phyloP scores from a whole-genome alignment of 92 coral and sea anemone species.

The Phymanthus crucifer region DNA sequence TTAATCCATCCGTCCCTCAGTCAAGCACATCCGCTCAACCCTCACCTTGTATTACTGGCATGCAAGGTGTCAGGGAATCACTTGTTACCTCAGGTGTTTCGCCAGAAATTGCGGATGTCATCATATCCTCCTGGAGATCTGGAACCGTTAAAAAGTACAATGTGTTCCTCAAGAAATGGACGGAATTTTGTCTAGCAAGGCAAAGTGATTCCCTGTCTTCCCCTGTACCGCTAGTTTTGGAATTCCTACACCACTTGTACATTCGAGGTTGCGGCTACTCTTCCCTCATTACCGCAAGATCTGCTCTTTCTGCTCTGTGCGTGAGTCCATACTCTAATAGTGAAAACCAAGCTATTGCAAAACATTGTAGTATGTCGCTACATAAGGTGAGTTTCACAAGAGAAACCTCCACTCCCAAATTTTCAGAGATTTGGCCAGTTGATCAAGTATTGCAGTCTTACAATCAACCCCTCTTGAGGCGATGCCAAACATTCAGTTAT shows the following conservation, averaged over 20 bases:
- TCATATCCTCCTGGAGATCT: conserved; percentile 57
- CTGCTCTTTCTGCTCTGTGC: conserved; percentile 32
- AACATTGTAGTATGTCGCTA: no score
- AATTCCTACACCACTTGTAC: conserved; percentile 40
- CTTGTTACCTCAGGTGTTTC: conserved; percentile 29
- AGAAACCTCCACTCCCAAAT: conserved; percentile 41
- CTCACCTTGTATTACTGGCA: conserved; percentile 8
- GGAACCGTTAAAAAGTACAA: conserved; percentile 58
- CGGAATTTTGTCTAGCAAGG: conserved; percentile 49
- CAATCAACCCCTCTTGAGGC: conserved; percentile 26
- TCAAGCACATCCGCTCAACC: no score
- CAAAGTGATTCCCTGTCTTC: conserved; percentile 51
- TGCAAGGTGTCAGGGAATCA: conserved; percentile 18
- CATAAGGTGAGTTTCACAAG: no score
- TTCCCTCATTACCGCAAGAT: conserved; percentile 48
- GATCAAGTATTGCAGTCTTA: conserved; percentile 38
- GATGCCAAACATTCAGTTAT: conserved; percentile 42
- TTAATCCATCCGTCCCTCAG: no score
- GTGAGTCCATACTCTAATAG: conserved; percentile 16
- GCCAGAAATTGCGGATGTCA: conserved; percentile 50
- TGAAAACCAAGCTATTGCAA: not conserved
- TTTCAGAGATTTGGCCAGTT: conserved; percentile 45
- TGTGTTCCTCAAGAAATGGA: conserved; percentile 56
- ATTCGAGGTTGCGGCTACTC: conserved; percentile 44
- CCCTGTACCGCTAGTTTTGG: conserved; percentile 40